phyloP scores from a whole-genome alignment of 1,140 invertebrate species.

The Polypedilum pembai region DNA sequence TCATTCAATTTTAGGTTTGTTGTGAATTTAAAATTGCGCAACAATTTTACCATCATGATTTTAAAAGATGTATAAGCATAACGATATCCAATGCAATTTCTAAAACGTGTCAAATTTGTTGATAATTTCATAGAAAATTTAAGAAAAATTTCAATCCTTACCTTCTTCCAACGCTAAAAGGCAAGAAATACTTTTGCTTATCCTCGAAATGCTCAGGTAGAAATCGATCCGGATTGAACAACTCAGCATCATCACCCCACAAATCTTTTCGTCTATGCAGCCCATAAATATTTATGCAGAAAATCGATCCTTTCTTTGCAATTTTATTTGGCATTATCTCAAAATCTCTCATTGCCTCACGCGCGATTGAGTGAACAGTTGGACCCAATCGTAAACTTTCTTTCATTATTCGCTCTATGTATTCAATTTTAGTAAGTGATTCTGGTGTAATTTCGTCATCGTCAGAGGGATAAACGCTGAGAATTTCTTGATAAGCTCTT shows the following conservation, averaged over 20 bases:
- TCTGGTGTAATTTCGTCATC: not conserved
- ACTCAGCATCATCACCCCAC: conserved; percentile 38
- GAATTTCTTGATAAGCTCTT: conserved; percentile 25
- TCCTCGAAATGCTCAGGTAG: conserved; percentile 48
- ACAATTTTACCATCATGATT: conserved; percentile 39
- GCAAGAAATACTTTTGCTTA: conserved; percentile 50
- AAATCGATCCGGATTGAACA: conserved; percentile 62
- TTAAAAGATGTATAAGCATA: conserved; percentile 45
- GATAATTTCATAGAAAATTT: too few species aligned
- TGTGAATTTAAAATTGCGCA: conserved; percentile 39
- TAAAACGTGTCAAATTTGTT: too few species aligned
- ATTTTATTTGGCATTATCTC: conserved; percentile 24
- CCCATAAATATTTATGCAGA: conserved; percentile 37
- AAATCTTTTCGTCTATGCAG: conserved; percentile 39
- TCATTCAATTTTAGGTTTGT: conserved; percentile 27
- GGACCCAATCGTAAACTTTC: conserved; percentile 50
- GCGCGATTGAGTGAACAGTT: conserved; percentile 46
- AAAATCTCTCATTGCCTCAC: conserved; percentile 36
- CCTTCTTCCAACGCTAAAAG: conserved; percentile 56
- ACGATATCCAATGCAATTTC: conserved; percentile 50
- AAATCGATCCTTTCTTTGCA: conserved; percentile 29
- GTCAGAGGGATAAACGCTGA: conserved; percentile 30
- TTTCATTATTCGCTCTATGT: conserved; percentile 33
- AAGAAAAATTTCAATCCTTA: too few species aligned
- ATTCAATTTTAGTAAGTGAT: conserved; percentile 31